Base-by-base conservation (phyloP, 37 sponge, comb jelly and placozoan species). In the Aphrocallistes beatrix region DNA sequence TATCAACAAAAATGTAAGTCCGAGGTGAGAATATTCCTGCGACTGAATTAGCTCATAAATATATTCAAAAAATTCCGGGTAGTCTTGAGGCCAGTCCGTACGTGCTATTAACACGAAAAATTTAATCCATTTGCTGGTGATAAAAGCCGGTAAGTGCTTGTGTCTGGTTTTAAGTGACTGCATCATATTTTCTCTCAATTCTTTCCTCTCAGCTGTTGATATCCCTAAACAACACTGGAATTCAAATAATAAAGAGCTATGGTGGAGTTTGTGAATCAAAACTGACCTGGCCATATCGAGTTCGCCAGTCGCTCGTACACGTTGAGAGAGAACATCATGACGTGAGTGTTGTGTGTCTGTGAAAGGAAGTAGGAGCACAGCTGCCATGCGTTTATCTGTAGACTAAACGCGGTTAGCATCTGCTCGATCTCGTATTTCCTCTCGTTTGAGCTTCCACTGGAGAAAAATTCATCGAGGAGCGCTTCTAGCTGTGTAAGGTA, bases 81-180 rank as follows among this genome's bases (percentile, higher is more conserved):
- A 92, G 0, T 86, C 47, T 28, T 91, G 91, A 0, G 95, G 95
- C 95, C 95, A 94, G 38, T 94, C 95, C 1, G 83, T 38, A 19
- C 90, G 82, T 0, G 87, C 93, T 9, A 92, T 87, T 50, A 86
- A 50, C 8, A 92, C 93, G 0, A 94, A 82, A 50, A 92, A 93
- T 36, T 87, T 91, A 39, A 89, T 48, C 25, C 89, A 39, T 82
- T 94, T 94, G 85, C 90, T 94, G n/a, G 88, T 39, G 16, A 94
- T 30, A 69, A 88, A 94, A 37, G 69, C 21, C 0, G 91, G 90
- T 1, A 88, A 23, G 38, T 60, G 75, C n/a, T 60, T 60, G 75
- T 60, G 75, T 60, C 75, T 60, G 34, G 38, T 25, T 37, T 45
- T 84, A 9, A 49, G 38, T n/a, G 38, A 25, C 23, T 84, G 85